Base-by-base conservation (phyloP, 1,140 invertebrate species). In the Trypoxylus dichotomus region DNA sequence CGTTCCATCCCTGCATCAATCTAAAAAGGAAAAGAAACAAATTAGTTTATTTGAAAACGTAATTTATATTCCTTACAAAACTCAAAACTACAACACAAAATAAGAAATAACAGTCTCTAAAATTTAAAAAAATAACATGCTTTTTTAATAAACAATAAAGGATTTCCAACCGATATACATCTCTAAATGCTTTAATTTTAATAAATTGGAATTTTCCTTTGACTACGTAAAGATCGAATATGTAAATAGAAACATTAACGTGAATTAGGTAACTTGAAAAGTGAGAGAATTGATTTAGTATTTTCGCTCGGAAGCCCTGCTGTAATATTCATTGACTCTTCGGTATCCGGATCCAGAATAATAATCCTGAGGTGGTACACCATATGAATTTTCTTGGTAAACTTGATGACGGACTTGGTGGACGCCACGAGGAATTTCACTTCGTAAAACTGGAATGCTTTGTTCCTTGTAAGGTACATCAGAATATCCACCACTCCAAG, bases 21-120 rank as follows among this genome's bases (percentile, higher is more conserved):
- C 60, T 68, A 68, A 68, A 68, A 68, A 68, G 27, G 60, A 24
- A 68, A 74, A 74, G 6, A 74, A 41, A 74, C 0, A 41, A 74
- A 74, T 74, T 37, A 74, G 27, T 24, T 15, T 19, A 74, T 43
- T 29, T n/a, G 24, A 25, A 71, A 71, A 29, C 5, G 5, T 43
- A 74, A 10, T 21, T 41, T 74, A 74, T 74, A 74, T 42, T 41
- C 11, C 25, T 24, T 58, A 37, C 5, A 2, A 37, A 54, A 54
- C 13, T 54, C 10, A 37, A 37, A 37, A 37, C 32, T 37, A 37
- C 32, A 37, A 37, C n/a, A 37, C 10, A 37, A 37, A 5, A 8
- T 7, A 37, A 7, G 10, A 5, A 37, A 37, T 37, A 1, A 1
- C 32, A 2, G 32, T 37, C 10, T 37, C 32, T 37, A 37, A 5